Base-by-base conservation (phyloP, 2,888 invertebrate genomes). In the Stenchaetothrips biformis region DNA sequence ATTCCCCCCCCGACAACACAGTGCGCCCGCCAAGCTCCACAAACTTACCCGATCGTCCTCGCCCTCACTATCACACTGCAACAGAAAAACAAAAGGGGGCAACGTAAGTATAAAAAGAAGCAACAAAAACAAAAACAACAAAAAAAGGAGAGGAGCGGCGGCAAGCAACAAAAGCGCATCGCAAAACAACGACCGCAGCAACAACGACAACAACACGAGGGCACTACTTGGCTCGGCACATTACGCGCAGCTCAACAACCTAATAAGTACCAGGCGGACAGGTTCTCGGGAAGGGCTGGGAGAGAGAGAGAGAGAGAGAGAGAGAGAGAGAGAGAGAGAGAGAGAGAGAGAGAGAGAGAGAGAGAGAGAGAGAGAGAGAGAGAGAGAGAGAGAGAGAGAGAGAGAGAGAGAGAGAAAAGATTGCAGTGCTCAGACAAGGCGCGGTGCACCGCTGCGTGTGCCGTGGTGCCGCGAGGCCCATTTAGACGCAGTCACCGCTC, bases 11-110 rank as follows among this genome's bases (percentile, higher is more conserved):
- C n/a, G n/a, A n/a, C n/a, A n/a, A 37, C 37, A 37, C 37, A 37
- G 37, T 37, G 37, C 37, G 4, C 37, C 37, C 37, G 37, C 37
- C 1, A 37, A 37, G 37, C 37, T 37, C 37, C 2, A 67, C 67
- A 67, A 62, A 88, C 92, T 91, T 90, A 93, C 95, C 94, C 94
- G 95, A 90, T 94, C 95, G 89, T 94, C 95, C 89, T 94, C 94
- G 89, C 93, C 94, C 91, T 94, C 94, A 91, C 94, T 95, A 94
- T 95, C 95, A 94, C 95, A 95, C 95, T 95, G 92, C 84, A 92
- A 93, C 87, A 89, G 87, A 88, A 88, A 89, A 88, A 88, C 88
- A 86, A 85, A 85, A 86, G 85, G 21, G 78, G 37, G 37, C 37
- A 37, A 37, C 37, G 37, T 37, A 37, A 37, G 37, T 37, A 37